A percentile compares a stretch with the other conserved stretches of the same genome.
Evolutionary conservation across 2,113 vertebrate species (phyloP).

Genomic region (Syngnathus scovelli): DNA sequence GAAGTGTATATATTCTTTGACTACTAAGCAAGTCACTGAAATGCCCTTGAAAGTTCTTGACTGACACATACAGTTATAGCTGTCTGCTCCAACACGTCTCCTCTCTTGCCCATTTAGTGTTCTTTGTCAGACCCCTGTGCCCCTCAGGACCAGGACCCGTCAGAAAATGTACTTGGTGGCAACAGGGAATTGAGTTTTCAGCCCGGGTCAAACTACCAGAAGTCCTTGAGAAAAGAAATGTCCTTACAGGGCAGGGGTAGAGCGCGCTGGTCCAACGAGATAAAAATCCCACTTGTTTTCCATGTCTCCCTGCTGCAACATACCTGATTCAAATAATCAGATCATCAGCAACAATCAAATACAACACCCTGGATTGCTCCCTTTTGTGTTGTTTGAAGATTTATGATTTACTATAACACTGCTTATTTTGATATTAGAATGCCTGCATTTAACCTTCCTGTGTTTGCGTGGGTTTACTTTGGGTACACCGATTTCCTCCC

Average conservation of each 20-base stretch:
- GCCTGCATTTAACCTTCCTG: no score
- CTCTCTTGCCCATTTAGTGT: neutral
- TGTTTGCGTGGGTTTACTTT: no score
- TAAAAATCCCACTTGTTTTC: no score
- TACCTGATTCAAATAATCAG: no score
- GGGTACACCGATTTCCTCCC: no score
- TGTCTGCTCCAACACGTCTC: neutral
- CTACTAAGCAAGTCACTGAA: neutral
- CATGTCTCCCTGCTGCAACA: no score
- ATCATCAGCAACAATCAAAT: no score
- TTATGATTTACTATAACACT: no score
- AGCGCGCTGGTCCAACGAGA: no score
- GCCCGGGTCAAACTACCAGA: neutral
- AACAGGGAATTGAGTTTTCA: neutral
- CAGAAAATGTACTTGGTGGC: neutral
- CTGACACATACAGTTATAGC: neutral
- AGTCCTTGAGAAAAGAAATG: neutral
- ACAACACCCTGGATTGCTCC: no score
- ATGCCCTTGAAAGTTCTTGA: conserved; percentile 1
- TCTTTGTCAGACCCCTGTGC: neutral
- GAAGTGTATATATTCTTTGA: neutral
- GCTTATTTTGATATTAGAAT: no score
- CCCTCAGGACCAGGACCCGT: neutral
- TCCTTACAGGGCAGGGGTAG: neutral
- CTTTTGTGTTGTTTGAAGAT: no score